Conservation (phyloP, 2,888 invertebrate species). For the Lasioglossum pauxillum region DNA sequence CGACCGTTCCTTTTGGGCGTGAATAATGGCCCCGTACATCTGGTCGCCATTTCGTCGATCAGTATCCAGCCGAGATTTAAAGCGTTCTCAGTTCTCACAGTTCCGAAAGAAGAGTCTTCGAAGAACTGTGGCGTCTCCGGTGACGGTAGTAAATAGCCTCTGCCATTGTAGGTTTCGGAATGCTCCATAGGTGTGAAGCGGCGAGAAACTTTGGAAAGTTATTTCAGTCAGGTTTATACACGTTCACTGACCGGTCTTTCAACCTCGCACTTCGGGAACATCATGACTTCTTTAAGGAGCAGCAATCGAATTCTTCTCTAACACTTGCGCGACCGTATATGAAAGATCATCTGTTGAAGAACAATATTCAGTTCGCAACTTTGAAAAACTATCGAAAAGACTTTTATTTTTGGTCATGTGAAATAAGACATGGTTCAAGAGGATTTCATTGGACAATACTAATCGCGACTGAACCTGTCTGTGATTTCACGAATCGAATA, state of each 20-base stretch:
- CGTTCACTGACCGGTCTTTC: not conserved
- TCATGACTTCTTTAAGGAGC: not conserved
- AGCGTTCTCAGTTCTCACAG: not conserved
- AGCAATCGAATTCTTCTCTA: not conserved
- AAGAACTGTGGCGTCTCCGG: not conserved
- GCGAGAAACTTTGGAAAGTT: not conserved
- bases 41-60: not conserved
- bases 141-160: not conserved
- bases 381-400: not conserved
- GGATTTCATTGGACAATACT: not conserved
- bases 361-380: not conserved
- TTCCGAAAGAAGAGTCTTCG: not conserved
- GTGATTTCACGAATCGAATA: not conserved
- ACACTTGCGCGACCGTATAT: not conserved
- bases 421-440: not conserved
- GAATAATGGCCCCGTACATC: constrained; percentile 16
- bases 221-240: not conserved
- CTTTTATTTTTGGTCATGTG: not conserved
- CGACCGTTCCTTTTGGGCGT: not conserved
- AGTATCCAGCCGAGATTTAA: not conserved
- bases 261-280: not conserved
- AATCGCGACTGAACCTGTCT: not conserved
- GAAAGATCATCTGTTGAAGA: not conserved
- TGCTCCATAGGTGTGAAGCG: not conserved
- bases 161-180: not conserved